Conservation (phyloP, 2,888 invertebrate species). For the Limnephilus auricula region DNA sequence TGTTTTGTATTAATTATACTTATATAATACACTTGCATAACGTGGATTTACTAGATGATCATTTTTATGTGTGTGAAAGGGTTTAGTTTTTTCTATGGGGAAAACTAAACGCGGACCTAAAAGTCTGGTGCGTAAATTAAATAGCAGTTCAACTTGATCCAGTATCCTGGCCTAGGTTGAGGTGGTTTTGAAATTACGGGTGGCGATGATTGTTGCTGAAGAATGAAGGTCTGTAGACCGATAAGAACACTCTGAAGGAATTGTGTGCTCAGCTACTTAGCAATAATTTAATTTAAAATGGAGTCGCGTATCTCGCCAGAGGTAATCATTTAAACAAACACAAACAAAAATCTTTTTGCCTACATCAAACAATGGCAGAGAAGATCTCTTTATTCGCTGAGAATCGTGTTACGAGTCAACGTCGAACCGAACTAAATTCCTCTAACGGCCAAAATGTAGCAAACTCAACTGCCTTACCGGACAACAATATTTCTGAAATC, state of each 20-base stretch:
- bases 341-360: neutral
- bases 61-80: too few species aligned
- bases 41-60: too few species aligned
- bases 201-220: neutral
- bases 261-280: neutral
- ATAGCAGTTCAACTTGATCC: too few species aligned
- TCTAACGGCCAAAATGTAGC: slow-evolving; percentile 47
- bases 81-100: too few species aligned
- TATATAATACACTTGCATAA: too few species aligned
- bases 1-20: too few species aligned
- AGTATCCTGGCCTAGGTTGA: too few species aligned
- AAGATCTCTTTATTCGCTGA: slow-evolving; percentile 13
- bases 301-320: neutral
- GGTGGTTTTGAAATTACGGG: neutral
- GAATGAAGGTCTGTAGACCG: neutral
- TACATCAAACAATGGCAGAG: slow-evolving; percentile 13
- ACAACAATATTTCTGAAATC: neutral
- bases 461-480: slow-evolving; percentile 26
- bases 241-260: neutral
- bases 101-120: too few species aligned
- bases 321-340: slow-evolving; percentile 23
- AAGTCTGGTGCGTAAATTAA: too few species aligned
- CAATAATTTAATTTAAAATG: neutral
- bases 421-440: slow-evolving; percentile 14
- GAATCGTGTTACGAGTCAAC: slow-evolving; percentile 6